These are phyloP conservation scores for Apodemia zela DNA, from an alignment of 2,888 invertebrate species.

Conservation along the genomic window DNA sequence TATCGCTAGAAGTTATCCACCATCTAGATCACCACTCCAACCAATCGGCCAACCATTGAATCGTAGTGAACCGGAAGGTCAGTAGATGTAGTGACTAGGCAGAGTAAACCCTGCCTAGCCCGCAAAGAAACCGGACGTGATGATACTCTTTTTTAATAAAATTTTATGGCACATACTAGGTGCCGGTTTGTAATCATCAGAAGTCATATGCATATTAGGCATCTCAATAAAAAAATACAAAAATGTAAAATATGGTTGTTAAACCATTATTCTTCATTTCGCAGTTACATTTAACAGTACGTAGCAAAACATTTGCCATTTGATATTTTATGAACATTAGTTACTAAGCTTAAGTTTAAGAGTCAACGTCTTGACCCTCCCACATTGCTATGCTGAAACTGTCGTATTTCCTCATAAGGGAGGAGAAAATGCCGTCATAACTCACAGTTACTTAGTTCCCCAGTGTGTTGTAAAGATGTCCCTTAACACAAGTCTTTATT, in stretches of 20 bases:
- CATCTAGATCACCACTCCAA: too few species aligned
- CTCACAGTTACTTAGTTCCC: slow-evolving; percentile 72
- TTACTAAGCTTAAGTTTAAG: slow-evolving; percentile 53
- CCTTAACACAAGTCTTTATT: slow-evolving; percentile 78
- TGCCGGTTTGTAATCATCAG: background rate
- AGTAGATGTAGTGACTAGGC: too few species aligned
- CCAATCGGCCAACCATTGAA: too few species aligned
- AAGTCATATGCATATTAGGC: background rate
- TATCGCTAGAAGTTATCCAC: too few species aligned
- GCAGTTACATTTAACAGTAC: slow-evolving; percentile 18
- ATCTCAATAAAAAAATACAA: background rate
- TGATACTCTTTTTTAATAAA: too few species aligned
- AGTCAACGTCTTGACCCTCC: slow-evolving; percentile 63
- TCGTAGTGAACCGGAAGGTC: too few species aligned
- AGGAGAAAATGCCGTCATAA: slow-evolving; percentile 74
- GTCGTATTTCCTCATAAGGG: slow-evolving; percentile 79
- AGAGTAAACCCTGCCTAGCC: too few species aligned
- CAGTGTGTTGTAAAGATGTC: slow-evolving; percentile 76
- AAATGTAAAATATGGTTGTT: background rate
- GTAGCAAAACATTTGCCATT: slow-evolving; percentile 29
- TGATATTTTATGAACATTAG: slow-evolving; percentile 29
- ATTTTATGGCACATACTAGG: too few species aligned
- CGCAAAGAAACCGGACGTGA: too few species aligned
- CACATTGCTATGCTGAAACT: slow-evolving; percentile 57
- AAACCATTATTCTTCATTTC: background rate